Conservation (phyloP, 2,797 vertebrate genomes). For the Helarctos malayanus region DNA sequence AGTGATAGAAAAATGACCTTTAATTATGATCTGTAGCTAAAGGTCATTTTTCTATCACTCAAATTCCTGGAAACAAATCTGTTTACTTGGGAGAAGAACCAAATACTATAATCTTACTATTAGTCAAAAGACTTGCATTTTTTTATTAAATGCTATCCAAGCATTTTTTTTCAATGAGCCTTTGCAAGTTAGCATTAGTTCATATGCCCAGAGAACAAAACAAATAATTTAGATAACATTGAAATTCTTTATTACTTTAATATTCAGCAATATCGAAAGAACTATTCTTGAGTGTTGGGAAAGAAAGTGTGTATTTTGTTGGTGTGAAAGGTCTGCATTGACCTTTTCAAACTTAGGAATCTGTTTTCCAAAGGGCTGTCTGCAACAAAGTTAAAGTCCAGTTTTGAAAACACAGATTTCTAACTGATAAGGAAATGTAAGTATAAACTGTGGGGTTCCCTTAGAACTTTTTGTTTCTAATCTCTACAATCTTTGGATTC, state of each 20-base stretch:
- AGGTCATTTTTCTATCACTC: slow-evolving; percentile 64
- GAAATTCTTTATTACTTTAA: slow-evolving; percentile 35
- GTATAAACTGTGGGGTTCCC: not conserved
- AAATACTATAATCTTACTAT: slow-evolving; percentile 71
- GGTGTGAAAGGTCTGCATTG: slow-evolving; percentile 28
- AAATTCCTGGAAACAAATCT: slow-evolving; percentile 71
- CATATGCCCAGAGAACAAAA: slow-evolving; percentile 42
- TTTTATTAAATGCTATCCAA: slow-evolving; percentile 73
- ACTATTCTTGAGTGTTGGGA: not conserved
- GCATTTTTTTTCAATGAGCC: slow-evolving; percentile 18
- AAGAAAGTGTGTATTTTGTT: not conserved
- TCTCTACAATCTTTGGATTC: not conserved
- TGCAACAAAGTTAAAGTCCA: slow-evolving; percentile 4
- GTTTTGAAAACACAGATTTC: slow-evolving; percentile 40
- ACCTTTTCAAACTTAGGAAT: not conserved
- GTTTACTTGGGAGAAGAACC: slow-evolving; percentile 68
- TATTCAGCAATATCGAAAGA: slow-evolving; percentile 21
- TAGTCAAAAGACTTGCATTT: slow-evolving; percentile 70
- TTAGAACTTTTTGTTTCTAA: not conserved
- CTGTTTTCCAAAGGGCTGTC: not conserved
- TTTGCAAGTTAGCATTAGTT: slow-evolving; percentile 68
- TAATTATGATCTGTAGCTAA: too few species aligned
- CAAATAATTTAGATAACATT: slow-evolving; percentile 48
- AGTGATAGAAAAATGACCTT: slow-evolving; percentile 65
- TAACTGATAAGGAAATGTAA: not conserved